phyloP scores from a whole-genome alignment of 2,113 vertebrate genomes.

The Mirounga angustirostris region DNA sequence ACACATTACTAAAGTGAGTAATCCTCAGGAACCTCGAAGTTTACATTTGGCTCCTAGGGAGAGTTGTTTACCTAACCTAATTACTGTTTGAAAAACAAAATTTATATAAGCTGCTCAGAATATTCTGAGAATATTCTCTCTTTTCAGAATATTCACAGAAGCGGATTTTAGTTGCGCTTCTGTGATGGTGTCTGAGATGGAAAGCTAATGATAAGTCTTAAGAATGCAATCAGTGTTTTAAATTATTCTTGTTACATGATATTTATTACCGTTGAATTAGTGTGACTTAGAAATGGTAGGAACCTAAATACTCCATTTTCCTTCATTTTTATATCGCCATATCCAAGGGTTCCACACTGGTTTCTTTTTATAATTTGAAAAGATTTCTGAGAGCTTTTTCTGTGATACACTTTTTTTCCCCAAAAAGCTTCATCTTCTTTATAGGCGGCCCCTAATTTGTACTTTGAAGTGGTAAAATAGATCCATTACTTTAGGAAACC shows the following conservation, averaged over 20 bases:
- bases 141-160: conserved; percentile 26
- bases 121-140: not conserved
- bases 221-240: not conserved
- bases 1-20: not conserved
- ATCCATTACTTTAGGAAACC: conserved; percentile 25
- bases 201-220: not conserved
- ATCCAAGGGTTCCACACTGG: not conserved
- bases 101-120: not conserved
- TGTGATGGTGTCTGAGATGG: not conserved
- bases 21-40: not conserved
- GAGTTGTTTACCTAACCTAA: not conserved
- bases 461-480: not conserved
- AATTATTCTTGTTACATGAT: not conserved
- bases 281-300: not conserved
- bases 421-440: not conserved
- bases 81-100: not conserved
- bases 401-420: not conserved
- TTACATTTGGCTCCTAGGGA: not conserved
- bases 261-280: conserved; percentile 20
- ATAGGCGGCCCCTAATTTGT: not conserved
- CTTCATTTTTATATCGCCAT: not conserved
- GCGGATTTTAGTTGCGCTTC: conserved; percentile 10
- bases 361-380: not conserved
- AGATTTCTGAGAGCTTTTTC: conserved; percentile 46
- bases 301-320: not conserved